phyloP scores from a whole-genome alignment of 2,113 vertebrate species.

The Daboia siamensis region DNA sequence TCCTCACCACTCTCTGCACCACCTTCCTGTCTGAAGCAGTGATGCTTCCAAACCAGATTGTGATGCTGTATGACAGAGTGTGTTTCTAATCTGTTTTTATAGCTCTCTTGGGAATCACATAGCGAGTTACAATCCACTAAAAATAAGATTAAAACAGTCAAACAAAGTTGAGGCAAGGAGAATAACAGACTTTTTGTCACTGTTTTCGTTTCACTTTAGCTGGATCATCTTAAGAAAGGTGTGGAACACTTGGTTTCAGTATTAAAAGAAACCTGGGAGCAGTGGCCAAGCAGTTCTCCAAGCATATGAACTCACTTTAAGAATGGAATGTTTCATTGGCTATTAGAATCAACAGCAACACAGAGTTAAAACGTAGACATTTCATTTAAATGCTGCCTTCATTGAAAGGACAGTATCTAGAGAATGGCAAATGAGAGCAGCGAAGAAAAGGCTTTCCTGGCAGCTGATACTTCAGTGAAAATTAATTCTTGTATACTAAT shows the following conservation, averaged over 20 bases:
- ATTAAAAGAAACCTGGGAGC: background rate
- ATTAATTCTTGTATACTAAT: background rate
- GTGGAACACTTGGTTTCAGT: background rate
- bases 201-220: background rate
- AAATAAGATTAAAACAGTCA: background rate
- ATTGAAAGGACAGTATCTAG: background rate
- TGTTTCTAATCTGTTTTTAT: too few relatives aligned
- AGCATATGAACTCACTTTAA: background rate
- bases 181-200: background rate
- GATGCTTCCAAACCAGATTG: too few relatives aligned
- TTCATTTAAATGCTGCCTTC: background rate
- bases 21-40: too few relatives aligned
- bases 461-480: background rate
- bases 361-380: background rate
- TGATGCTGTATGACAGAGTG: too few relatives aligned
- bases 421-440: background rate
- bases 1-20: too few relatives aligned
- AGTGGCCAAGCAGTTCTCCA: background rate
- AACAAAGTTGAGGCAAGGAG: background rate
- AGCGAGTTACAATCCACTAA: background rate
- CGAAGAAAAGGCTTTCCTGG: background rate
- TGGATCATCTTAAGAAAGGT: background rate
- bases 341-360: background rate
- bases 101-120: background rate
- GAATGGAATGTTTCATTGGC: background rate